These are phyloP conservation scores for Andricus grossulariae DNA, from an alignment of 1,140 invertebrate species.

Conservation along the genomic window DNA sequence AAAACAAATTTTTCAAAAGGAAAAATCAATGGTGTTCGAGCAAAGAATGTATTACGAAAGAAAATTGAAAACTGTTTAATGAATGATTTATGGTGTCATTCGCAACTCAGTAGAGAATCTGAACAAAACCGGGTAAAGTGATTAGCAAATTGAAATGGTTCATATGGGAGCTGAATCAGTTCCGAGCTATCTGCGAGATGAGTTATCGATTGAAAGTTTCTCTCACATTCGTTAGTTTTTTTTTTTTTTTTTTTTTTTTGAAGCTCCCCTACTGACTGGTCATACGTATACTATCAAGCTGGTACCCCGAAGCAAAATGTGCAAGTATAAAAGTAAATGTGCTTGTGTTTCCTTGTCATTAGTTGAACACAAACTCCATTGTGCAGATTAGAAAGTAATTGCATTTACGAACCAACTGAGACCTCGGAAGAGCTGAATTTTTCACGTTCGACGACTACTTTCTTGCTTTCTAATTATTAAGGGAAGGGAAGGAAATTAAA, in stretches of 20 bases:
- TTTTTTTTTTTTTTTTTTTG: slow-evolving; percentile 38
- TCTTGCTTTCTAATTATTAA: too few relatives aligned
- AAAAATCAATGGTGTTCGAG: too few relatives aligned
- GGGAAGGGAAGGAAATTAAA: too few relatives aligned
- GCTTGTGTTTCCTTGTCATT: neutral
- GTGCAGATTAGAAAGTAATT: neutral
- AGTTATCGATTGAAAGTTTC: slow-evolving; percentile 56
- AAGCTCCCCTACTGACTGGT: slow-evolving; percentile 27
- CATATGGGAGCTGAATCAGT: slow-evolving; percentile 47
- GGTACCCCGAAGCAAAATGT: neutral
- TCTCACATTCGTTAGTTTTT: slow-evolving; percentile 45
- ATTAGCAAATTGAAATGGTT: slow-evolving; percentile 57
- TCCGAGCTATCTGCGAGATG: slow-evolving; percentile 52
- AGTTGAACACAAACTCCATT: neutral
- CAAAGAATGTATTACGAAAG: neutral
- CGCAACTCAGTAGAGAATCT: slow-evolving; percentile 40
- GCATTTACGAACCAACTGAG: neutral
- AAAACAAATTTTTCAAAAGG: too few relatives aligned
- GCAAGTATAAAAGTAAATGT: neutral
- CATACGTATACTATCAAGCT: neutral
- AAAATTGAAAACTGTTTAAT: neutral
- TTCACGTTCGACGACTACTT: too few relatives aligned
- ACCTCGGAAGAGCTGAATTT: too few relatives aligned
- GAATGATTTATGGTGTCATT: slow-evolving; percentile 40
- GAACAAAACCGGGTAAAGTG: slow-evolving; percentile 38